Evolutionary conservation across 2,888 invertebrate genomes (phyloP), one percentile per base, ranked within the genome.

Genomic region (Chymomyza fuscimana): DNA sequence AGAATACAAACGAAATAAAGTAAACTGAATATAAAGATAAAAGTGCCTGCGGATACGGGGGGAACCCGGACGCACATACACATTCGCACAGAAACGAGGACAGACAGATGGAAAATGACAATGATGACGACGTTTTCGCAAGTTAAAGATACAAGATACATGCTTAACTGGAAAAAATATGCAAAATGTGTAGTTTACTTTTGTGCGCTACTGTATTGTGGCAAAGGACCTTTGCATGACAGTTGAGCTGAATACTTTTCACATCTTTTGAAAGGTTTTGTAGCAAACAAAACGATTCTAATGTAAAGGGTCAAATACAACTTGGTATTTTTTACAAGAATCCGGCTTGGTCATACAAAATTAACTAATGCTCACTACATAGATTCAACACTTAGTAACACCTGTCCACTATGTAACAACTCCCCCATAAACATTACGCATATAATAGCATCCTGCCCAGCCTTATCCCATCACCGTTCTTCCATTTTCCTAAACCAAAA

Each of bases 201-300:
- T 51, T 63, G 36, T 54, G 51, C 51, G 63, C 16, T 29, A 32
- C 51, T 61, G 32, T 52, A 63, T 60, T 25, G n/a, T 50, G 62
- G 40, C 62, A 62, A 19, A 46, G 40, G 4, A 46, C 12, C 12
- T 46, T 46, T 46, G 40, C 40, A 10, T 46, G 9, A 32, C 32
- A 32, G 32, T 32, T 32, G 7, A 1, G 12, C 6, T 46, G 40
- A 46, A 12, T 46, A 46, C 40, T 46, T 12, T 46, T 46, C 12
- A 46, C 4, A 4, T 12, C 12, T 12, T 12, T 46, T 46, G 40
- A 46, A 46, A 46, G 40, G 12, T 15, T 12, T 46, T 7, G 40
- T 7, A 46, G 12, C 40, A 46, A 12, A 10, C 40, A 46, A 46
- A 46, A 46, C 40, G 40, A 46, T 46, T 10, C 40, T 12, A 12